Percentiles rank a stretch among this genome's conserved stretches.
Evolutionary conservation across 1,140 invertebrate genomes (phyloP).

Genomic region (Lasioglossum albipes): DNA sequence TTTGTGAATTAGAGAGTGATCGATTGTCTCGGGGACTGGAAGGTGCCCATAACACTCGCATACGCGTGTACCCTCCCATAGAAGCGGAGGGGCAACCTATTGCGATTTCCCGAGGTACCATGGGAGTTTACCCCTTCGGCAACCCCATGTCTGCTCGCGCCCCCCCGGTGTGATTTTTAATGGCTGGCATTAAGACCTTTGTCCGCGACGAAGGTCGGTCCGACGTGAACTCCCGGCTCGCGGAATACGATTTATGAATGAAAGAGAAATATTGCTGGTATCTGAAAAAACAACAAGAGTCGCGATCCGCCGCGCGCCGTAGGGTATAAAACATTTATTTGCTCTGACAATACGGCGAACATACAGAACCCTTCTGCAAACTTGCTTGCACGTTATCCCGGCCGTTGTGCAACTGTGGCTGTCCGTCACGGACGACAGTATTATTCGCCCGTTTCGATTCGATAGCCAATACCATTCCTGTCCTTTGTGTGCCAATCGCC

Average conservation of each 20-base stretch:
- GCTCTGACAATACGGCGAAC: conserved; percentile 52
- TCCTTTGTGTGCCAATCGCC: conserved; percentile 12
- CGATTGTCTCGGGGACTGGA: conserved; percentile 53
- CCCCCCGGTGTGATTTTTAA: conserved; percentile 57
- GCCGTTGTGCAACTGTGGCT: conserved; percentile 29
- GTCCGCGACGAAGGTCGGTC: conserved; percentile 43
- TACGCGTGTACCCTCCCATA: neutral
- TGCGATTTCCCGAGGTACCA: conserved; percentile 30
- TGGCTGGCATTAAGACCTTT: conserved; percentile 36
- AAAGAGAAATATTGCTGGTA: conserved; percentile 39
- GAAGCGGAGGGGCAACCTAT: neutral
- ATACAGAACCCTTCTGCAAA: conserved; percentile 41
- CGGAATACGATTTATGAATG: conserved; percentile 57
- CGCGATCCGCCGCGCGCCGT: conserved; percentile 30
- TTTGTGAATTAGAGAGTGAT: conserved; percentile 65
- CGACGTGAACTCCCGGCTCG: conserved; percentile 38
- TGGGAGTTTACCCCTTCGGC: conserved; percentile 29
- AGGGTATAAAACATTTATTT: conserved; percentile 47
- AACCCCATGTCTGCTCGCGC: conserved; percentile 29
- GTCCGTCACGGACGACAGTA: conserved; percentile 48
- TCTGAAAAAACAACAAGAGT: conserved; percentile 41
- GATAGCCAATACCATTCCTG: conserved; percentile 22
- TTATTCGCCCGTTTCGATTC: conserved; percentile 40
- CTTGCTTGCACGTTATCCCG: conserved; percentile 47
- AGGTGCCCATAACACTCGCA: conserved; percentile 29